Evolutionary conservation across 2,113 vertebrate species (phyloP).

Genomic region (Puffinus mauretanicus): DNA sequence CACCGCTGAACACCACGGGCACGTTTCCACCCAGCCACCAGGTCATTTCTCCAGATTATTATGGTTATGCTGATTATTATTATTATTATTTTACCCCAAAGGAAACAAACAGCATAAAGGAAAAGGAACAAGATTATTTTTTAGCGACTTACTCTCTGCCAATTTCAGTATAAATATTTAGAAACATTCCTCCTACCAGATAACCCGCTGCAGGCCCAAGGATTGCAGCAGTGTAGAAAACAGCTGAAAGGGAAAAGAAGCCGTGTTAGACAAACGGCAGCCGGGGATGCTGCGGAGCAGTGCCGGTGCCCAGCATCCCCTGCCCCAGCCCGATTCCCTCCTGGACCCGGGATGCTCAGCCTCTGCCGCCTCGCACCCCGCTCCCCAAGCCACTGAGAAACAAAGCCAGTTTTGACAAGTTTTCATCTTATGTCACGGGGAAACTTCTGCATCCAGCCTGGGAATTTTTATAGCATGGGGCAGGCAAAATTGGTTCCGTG

Average conservation of each 20-base stretch:
- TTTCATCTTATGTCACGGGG: background rate
- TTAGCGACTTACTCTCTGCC: constrained; percentile 81
- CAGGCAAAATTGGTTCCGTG: background rate
- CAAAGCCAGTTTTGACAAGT: background rate
- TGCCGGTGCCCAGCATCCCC: background rate
- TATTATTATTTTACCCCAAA: background rate
- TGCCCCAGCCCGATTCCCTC: fast-evolving
- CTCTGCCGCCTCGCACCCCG: background rate
- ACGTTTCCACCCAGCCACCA: background rate
- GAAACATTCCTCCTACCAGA: constrained; percentile 91
- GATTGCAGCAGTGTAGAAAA: constrained; percentile 95
- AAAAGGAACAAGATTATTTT: constrained; percentile 59
- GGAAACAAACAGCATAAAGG: constrained; percentile 35
- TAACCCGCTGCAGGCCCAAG: constrained; percentile 94
- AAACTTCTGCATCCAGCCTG: background rate
- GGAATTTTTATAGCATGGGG: background rate
- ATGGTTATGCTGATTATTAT: no score
- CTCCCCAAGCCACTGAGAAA: background rate
- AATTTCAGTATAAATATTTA: constrained; percentile 89
- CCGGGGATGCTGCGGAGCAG: background rate
- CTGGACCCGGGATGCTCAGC: background rate
- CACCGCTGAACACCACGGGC: background rate
- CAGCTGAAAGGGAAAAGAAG: constrained; percentile 72
- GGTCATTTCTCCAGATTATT: background rate
- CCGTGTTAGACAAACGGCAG: background rate